Conservation (phyloP, 2,797 vertebrate genomes). For the Hydrophis major region DNA sequence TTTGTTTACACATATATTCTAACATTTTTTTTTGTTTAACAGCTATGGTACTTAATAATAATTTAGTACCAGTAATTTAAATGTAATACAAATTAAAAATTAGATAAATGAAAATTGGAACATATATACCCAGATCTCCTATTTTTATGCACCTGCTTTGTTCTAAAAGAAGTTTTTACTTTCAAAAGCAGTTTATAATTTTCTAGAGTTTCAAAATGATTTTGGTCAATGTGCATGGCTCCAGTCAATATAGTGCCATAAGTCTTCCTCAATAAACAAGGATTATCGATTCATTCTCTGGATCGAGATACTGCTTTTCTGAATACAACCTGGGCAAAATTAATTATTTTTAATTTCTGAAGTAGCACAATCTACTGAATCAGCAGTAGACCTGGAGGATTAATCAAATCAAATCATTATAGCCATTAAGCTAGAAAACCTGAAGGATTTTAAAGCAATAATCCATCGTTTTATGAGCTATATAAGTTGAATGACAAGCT, state of each 20-base stretch:
- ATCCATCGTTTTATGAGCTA: neutral
- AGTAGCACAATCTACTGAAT: neutral
- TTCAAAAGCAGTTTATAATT: neutral
- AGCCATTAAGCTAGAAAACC: neutral
- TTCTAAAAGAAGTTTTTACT: slow-evolving; percentile 1
- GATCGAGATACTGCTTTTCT: neutral
- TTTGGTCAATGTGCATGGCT: neutral
- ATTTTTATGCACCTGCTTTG: neutral
- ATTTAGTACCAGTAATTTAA: neutral
- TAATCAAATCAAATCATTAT: neutral
- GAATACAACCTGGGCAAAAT: neutral
- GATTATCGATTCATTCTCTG: neutral
- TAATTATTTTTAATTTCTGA: neutral
- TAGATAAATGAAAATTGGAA: neutral
- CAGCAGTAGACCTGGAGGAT: neutral
- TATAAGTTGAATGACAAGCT: neutral
- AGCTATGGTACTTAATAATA: neutral
- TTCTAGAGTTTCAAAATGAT: neutral
- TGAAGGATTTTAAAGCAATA: neutral
- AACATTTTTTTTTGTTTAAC: neutral
- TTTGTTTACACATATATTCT: neutral
- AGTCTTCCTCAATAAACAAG: neutral
- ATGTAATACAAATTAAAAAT: neutral
- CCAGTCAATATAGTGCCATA: neutral
- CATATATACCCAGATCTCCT: neutral